Percentiles rank a stretch among this genome's conserved stretches.
phyloP scores from a whole-genome alignment of 2,113 vertebrate genomes.

The Serinus canaria region DNA sequence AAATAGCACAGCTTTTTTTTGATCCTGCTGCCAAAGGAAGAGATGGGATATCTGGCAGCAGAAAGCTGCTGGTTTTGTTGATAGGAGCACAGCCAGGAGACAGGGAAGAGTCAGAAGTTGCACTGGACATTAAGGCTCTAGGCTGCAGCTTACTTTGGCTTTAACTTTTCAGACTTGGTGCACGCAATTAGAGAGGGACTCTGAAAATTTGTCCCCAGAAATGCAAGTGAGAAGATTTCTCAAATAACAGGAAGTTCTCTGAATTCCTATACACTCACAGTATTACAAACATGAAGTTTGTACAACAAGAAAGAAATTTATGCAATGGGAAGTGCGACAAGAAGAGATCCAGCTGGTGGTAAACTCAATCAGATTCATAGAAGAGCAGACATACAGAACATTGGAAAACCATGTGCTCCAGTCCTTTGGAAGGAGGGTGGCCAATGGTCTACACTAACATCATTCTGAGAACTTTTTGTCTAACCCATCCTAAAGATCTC shows the following conservation, averaged over 20 bases:
- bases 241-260: background rate
- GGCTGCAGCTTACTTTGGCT: background rate
- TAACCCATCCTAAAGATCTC: background rate
- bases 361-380: background rate
- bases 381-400: background rate
- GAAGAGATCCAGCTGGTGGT: background rate
- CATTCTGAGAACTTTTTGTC: background rate
- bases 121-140: background rate
- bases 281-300: background rate
- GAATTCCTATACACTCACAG: background rate
- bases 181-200: background rate
- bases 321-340: background rate
- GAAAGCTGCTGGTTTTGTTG: background rate
- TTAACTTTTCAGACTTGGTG: background rate
- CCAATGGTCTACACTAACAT: background rate
- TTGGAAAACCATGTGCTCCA: background rate
- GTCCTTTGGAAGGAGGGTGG: background rate
- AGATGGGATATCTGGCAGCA: background rate
- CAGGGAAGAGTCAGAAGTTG: background rate
- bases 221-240: background rate
- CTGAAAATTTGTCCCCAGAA: background rate
- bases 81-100: background rate
- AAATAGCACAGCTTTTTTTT: background rate
- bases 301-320: background rate
- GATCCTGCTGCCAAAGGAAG: background rate